Base-by-base conservation (phyloP, 2,888 invertebrate genomes). In the Ochropleura plecta region DNA sequence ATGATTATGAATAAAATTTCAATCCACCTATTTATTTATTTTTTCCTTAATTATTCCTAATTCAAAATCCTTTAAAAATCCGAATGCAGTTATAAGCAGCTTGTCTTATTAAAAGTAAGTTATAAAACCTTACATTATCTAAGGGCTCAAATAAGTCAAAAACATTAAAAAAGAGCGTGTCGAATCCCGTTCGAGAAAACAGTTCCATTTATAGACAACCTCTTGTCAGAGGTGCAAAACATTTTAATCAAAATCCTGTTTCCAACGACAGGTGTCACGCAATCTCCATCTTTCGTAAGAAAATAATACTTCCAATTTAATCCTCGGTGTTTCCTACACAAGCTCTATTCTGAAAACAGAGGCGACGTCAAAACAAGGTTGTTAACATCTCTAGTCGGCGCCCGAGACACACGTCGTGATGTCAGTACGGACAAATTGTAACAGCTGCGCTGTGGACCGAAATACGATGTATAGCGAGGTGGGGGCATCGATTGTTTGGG, bases 311-410 rank as follows among this genome's bases (percentile, higher is more conserved):
- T 73, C 30, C 51, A 70, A 73, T 68, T 66, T 84, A 84, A 84
- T 84, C 73, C 70, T 60, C 51, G 20, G 63, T 70, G 44, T 84
- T 71, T 71, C 65, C 44, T 70, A 59, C 72, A 84, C 72, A 73
- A 77, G 59, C 78, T 78, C 88, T 91, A 90, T 93, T 94, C 91
- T 83, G 91, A 90, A 93, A 94, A 94, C 93, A 93, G 92, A 90
- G 90, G 86, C 86, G 74, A 93, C 90, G 95, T 96, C 96, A 96
- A 94, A 96, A 96, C 95, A 95, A 91, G 91, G 94, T 94, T 95
- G 96, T 96, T 95, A 96, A 96, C 95, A 95, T 91, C 89, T 78
- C 88, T 88, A 82, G 84, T 84, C 88, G 89, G 89, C 89, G 89
- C 88, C 86, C 88, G 83, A 88, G 87, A 91, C 92, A 90, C 85